These are phyloP conservation scores for Paguma larvata DNA, from an alignment of 2,797 vertebrate genomes.

Conservation along the genomic window DNA sequence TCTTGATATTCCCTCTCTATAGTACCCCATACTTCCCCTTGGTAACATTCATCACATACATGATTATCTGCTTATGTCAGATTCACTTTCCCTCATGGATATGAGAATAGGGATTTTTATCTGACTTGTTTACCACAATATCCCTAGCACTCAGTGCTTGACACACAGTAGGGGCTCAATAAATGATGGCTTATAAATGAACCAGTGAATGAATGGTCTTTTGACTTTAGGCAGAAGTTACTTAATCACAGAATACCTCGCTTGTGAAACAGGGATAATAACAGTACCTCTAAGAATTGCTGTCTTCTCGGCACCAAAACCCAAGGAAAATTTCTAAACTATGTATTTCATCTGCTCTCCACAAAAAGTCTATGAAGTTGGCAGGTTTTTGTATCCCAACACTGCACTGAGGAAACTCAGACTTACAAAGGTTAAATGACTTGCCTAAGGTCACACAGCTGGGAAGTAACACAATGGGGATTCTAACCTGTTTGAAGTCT, in stretches of 20 bases:
- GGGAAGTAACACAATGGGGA: neutral
- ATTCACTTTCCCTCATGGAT: neutral
- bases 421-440: neutral
- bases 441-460: neutral
- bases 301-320: neutral
- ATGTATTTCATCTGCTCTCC: neutral
- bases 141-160: neutral
- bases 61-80: neutral
- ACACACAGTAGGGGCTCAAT: neutral
- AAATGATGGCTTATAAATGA: neutral
- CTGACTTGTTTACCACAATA: neutral
- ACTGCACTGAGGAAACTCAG: neutral
- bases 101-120: neutral
- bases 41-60: neutral
- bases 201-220: neutral
- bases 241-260: neutral
- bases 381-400: neutral
- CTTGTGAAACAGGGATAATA: neutral
- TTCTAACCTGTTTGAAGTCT: neutral
- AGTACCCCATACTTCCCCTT: neutral
- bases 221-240: neutral
- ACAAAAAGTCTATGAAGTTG: neutral
- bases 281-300: neutral
- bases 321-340: neutral
- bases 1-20: neutral